Evolutionary conservation across 2,113 vertebrate genomes (phyloP), one percentile per base, ranked within the genome.

Genomic region (Lepisosteus osseus): DNA sequence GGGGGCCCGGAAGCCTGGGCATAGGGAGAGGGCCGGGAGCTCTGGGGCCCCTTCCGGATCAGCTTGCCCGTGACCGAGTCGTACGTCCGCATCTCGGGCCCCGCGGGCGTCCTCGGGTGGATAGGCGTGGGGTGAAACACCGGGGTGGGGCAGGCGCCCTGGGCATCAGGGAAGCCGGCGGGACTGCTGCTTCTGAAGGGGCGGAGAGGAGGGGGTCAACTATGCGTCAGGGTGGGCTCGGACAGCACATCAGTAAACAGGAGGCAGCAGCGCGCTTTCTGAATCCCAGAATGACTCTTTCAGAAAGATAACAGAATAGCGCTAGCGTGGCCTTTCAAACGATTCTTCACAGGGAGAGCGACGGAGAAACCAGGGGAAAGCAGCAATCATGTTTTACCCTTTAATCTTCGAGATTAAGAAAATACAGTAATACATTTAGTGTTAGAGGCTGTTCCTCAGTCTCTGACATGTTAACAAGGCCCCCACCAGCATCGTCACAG

Each of bases 151-250:
- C 90, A 81, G 0, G 84, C 76, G 5, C 84, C 84, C 45, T 91
- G 92, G 45, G 86, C 70, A 69, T 97, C 95, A 0, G 89, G 87
- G 76, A 96, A 93, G 0, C 79, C 77, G 3, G 94, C 91, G 0
- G 95, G 97, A 80, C 95, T 95, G 69, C 87, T 96, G 84, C 93
- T 92, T 86, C 97, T 99, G 83, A 7, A 78, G 15, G 61, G 7
- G 47, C 13, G 75, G 40, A 51, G 3, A 79, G 40, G 54, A 2
- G 41, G 14, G 17, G 5, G 15, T 12, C 17, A 56, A 41, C 9
- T 13, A 41, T 56, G 54, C 54, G 17, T 11, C 40, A 41, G 17
- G 2, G 9, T 29, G 29, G 2, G 29, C 29, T 29, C 1, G 29
- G 29, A 29, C 29, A 29, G 29, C 29, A 29, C 1, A 29, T 29